Evolutionary conservation across 2,888 invertebrate genomes (phyloP).

Genomic region (Noctuana brunneofusca): DNA sequence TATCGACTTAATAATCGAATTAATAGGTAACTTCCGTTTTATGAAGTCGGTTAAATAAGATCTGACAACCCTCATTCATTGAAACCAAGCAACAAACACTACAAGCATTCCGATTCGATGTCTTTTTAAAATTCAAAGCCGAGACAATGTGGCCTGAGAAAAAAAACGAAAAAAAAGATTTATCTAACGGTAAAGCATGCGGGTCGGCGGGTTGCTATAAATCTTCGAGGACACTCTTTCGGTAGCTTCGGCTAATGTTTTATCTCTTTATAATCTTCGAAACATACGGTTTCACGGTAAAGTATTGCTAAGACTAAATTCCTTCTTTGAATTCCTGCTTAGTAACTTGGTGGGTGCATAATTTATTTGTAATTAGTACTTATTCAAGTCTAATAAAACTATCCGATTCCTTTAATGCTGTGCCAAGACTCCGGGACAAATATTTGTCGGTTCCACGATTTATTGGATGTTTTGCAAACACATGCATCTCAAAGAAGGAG

Average conservation of each 20-base stretch:
- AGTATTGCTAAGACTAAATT: slow-evolving; percentile 27
- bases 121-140: slow-evolving; percentile 31
- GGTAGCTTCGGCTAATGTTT: slow-evolving; percentile 36
- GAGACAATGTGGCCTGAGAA: slow-evolving; percentile 18
- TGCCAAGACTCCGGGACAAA: slow-evolving; percentile 32
- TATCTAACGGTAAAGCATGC: slow-evolving; percentile 36
- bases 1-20: no score
- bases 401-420: slow-evolving; percentile 26
- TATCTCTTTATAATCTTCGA: slow-evolving; percentile 31
- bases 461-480: slow-evolving; percentile 29
- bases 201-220: slow-evolving; percentile 33
- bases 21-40: no score
- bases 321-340: slow-evolving; percentile 11
- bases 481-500: slow-evolving; percentile 21
- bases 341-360: slow-evolving; percentile 22
- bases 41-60: not conserved
- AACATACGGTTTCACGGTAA: slow-evolving; percentile 28
- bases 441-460: slow-evolving; percentile 31
- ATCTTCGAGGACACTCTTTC: slow-evolving; percentile 35
- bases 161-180: slow-evolving; percentile 32
- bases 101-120: slow-evolving; percentile 13
- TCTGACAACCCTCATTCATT: not conserved
- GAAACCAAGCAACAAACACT: slow-evolving; percentile 11
- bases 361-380: slow-evolving; percentile 30
- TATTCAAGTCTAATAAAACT: slow-evolving; percentile 23